phyloP scores from a whole-genome alignment of 1,140 invertebrate species.

The Ridgeia piscesae region DNA sequence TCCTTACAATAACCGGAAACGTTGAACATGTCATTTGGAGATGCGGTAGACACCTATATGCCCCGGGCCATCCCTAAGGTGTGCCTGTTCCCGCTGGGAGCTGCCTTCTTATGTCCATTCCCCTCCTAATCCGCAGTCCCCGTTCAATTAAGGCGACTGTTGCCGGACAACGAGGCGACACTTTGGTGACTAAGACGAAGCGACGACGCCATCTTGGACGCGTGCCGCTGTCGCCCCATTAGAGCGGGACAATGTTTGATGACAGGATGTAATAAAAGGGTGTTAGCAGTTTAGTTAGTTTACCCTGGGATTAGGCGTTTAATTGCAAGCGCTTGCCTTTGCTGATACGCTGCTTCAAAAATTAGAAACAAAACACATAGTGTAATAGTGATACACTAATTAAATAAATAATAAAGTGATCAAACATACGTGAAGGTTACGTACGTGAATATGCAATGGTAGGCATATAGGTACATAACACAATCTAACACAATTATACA shows the following conservation, averaged over 20 bases:
- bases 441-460: no score
- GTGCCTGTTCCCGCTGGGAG: background rate
- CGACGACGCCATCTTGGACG: background rate
- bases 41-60: no score
- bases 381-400: no score
- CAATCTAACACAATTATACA: no score
- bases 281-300: no score
- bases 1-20: background rate
- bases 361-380: background rate
- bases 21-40: no score
- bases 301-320: no score
- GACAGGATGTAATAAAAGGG: background rate
- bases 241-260: background rate
- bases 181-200: background rate
- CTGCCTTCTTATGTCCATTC: background rate
- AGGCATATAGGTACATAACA: no score
- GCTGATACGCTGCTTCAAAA: background rate
- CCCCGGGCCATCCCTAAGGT: background rate
- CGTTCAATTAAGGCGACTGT: background rate
- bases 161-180: background rate
- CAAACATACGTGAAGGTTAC: no score
- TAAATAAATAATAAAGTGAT: no score
- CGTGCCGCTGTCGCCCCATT: background rate
- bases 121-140: background rate
- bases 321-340: background rate